Evolutionary conservation across 2,113 vertebrate genomes (phyloP), one percentile per base, ranked within the genome.

Genomic region (Peromyscus polionotus): DNA sequence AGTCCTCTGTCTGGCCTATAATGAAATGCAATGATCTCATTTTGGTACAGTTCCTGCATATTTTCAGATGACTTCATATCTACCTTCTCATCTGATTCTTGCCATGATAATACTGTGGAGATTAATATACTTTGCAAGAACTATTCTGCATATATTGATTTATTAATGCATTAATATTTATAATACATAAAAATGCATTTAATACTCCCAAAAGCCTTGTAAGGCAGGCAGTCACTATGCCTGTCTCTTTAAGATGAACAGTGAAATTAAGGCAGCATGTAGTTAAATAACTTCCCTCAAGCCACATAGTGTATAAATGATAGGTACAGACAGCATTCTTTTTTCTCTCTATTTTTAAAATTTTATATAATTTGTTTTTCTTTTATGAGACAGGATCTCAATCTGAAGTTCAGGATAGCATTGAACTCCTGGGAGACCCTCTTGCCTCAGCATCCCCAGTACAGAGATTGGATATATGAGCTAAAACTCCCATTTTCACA

Each of bases 21-120:
- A 90, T 89, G 79, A 88, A 95, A 81, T 48, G 48, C 22, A 39
- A 48, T 84, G 57, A 65, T 91, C 72, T 88, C 45, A 20, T 24
- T 61, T 90, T 80, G 28, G 1, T 76, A 9, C 42, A 9, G 79
- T 63, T 31, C 16, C 26, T 83, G 24, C 9, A 57, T 39, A 86
- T 90, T 90, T 94, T 67, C 39, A 90, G 61, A 95, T 88, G 76
- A 51, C 91, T 90, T 94, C 92, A 61, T 28, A 54, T 72, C 87
- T 75, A 67, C 90, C 28, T 1, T 92, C 87, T 70, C 36, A 90
- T 90, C 39, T 73, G 39, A 88, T 88, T 97, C n/a, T 72, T 76
- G 54, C 10, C 68, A 57, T 89, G 91, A 75, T 91, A 17, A 45
- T 90, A 67, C 33, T 70, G 26, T 81, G 24, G 75, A 96, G 88